Evolutionary conservation across 2,888 invertebrate species (phyloP).

Genomic region (Lithosia quadra): DNA sequence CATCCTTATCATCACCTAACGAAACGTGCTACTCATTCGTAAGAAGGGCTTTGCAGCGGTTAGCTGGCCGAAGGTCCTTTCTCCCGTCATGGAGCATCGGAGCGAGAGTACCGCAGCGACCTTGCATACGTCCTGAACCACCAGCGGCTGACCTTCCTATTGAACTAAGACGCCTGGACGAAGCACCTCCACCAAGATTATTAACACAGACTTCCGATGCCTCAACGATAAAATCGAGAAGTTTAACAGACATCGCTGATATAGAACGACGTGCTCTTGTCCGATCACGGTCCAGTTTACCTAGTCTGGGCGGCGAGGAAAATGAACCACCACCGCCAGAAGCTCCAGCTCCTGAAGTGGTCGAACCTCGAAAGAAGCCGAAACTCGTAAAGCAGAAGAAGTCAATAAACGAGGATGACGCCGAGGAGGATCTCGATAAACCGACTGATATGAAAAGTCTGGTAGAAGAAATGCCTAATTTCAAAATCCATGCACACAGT

Average conservation of each 20-base stretch:
- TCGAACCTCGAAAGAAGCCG: slow-evolving; percentile 89
- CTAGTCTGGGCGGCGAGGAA: slow-evolving; percentile 87
- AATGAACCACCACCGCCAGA: slow-evolving; percentile 63
- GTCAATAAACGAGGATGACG: slow-evolving; percentile 92
- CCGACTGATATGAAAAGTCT: slow-evolving; percentile 90
- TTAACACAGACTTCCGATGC: slow-evolving; percentile 84
- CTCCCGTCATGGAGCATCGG: slow-evolving; percentile 91
- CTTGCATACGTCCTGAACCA: slow-evolving; percentile 92
- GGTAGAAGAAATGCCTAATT: slow-evolving; percentile 89
- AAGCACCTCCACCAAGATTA: slow-evolving; percentile 84
- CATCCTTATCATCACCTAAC: slow-evolving; percentile 95
- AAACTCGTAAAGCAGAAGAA: slow-evolving; percentile 95
- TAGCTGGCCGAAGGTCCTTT: slow-evolving; percentile 92
- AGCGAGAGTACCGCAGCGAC: slow-evolving; percentile 69
- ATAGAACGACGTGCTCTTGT: slow-evolving; percentile 90
- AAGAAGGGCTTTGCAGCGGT: slow-evolving; percentile 93
- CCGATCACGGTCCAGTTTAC: slow-evolving; percentile 92
- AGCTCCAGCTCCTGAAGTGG: slow-evolving; percentile 65
- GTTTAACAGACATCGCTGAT: slow-evolving; percentile 93
- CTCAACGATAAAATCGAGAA: slow-evolving; percentile 92
- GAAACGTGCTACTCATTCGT: slow-evolving; percentile 98
- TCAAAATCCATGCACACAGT: slow-evolving; percentile 83
- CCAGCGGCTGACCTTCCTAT: slow-evolving; percentile 93
- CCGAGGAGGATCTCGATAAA: slow-evolving; percentile 88
- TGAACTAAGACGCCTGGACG: slow-evolving; percentile 92